Evolutionary conservation across 64 coral and sea anemone species (phyloP).

Genomic region (Porites australiensis): DNA sequence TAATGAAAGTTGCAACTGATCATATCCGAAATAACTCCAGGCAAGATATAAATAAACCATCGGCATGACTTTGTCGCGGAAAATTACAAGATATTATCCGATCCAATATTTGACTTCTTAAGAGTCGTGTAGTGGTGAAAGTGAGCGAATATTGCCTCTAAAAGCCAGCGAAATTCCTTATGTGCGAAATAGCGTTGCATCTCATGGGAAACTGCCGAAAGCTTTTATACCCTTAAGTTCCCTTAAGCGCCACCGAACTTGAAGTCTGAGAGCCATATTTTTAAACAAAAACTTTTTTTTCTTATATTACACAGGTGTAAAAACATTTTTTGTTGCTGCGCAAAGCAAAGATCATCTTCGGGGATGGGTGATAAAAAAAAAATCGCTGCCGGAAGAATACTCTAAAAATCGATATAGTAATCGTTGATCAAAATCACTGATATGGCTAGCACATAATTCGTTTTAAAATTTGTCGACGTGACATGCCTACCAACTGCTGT

Average conservation of each 20-base stretch:
- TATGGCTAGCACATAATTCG: no score
- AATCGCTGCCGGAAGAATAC: no score
- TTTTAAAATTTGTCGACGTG: no score
- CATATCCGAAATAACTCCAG: background rate
- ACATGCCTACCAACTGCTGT: no score
- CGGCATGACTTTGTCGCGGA: background rate
- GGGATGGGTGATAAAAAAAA: no score
- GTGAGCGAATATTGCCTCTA: background rate
- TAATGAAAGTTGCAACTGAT: constrained; percentile 6
- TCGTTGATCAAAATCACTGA: no score
- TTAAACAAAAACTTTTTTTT: no score
- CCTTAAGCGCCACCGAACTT: no score
- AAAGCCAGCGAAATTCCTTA: background rate
- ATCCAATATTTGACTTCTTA: background rate
- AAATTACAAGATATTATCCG: constrained; percentile 28
- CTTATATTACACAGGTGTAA: background rate
- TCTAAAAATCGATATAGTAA: no score
- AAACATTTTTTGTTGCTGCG: background rate
- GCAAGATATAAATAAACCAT: constrained; percentile 14
- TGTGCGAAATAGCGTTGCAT: background rate
- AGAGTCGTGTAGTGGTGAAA: constrained; percentile 16
- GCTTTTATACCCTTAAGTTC: background rate
- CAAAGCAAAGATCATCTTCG: no score
- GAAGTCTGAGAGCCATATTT: no score
- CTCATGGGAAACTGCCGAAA: no score